Percentiles rank a stretch among this genome's conserved stretches.
These are phyloP conservation scores for Drosophila littoralis DNA, from an alignment of 1,140 invertebrate species.

Conservation along the genomic window DNA sequence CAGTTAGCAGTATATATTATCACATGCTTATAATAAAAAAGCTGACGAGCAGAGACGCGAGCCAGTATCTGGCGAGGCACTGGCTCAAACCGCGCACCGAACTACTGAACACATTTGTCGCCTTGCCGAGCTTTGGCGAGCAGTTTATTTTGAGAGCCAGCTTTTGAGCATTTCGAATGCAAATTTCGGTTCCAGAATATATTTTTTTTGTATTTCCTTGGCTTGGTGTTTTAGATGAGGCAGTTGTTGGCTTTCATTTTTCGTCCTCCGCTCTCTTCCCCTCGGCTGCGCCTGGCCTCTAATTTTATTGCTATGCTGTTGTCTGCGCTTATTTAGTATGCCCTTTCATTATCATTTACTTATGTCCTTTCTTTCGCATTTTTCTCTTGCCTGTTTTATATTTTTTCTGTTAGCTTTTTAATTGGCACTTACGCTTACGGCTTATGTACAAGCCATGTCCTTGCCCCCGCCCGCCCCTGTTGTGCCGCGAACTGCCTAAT, in stretches of 20 bases:
- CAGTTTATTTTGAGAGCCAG: too few species aligned
- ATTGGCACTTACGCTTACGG: constrained; percentile 71
- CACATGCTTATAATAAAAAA: too few species aligned
- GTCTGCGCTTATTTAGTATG: constrained; percentile 41
- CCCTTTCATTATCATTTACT: constrained; percentile 57
- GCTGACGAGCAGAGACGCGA: too few species aligned
- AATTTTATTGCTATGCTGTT: constrained; percentile 25
- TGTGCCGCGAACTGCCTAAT: constrained; percentile 42
- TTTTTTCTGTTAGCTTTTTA: constrained; percentile 63
- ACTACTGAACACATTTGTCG: too few species aligned
- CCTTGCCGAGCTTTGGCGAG: too few species aligned
- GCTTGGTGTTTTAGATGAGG: too few species aligned
- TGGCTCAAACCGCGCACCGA: too few species aligned
- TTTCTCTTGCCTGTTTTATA: neutral
- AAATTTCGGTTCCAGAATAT: too few species aligned
- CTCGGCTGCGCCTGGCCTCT: neutral
- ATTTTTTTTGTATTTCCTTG: too few species aligned
- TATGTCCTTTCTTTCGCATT: constrained; percentile 43
- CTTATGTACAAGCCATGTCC: constrained; percentile 52
- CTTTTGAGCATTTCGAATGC: too few species aligned
- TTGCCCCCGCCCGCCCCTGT: neutral
- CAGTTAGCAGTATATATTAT: too few species aligned
- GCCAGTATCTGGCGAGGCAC: too few species aligned
- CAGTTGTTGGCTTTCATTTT: neutral
- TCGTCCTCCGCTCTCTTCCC: neutral